phyloP scores from a whole-genome alignment of 2,113 vertebrate genomes.

The Buteo buteo region DNA sequence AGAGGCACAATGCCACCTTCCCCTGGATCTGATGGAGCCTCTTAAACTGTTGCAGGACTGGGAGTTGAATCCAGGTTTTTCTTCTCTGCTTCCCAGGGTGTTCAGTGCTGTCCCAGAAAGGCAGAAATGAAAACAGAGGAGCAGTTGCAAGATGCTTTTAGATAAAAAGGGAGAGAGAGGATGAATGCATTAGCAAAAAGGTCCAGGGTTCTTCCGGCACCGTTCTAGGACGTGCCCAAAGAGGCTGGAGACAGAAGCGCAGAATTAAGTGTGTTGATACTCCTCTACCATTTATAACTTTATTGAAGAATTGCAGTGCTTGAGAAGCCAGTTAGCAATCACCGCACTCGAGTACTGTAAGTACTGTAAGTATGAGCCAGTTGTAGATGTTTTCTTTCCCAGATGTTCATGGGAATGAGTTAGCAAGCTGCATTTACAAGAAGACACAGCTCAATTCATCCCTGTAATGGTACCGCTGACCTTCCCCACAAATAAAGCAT shows the following conservation, averaged over 20 bases:
- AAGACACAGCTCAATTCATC: constrained; percentile 40
- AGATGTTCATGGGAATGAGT: constrained; percentile 11
- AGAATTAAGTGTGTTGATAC: constrained; percentile 21
- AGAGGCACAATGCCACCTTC: not conserved
- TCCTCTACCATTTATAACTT: not conserved
- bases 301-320: not conserved
- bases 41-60: not conserved
- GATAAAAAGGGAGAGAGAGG: not conserved
- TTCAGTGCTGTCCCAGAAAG: not conserved
- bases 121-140: not conserved
- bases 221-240: rapidly evolving
- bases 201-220: not conserved
- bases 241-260: not conserved
- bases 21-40: rapidly evolving
- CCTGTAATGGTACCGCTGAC: constrained; percentile 14
- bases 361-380: not conserved
- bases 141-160: not conserved
- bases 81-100: not conserved
- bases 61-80: not conserved
- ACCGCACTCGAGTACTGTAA: not conserved
- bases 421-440: constrained; percentile 19
- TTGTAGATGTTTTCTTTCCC: constrained; percentile 44
- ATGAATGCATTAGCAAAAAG: not conserved
- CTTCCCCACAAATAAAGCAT: constrained; percentile 27
- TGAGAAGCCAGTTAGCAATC: constrained; percentile 5